Evolutionary conservation across 2,888 invertebrate species (phyloP), one percentile per base, ranked within the genome.

Genomic region (Ichneumon xanthorius): DNA sequence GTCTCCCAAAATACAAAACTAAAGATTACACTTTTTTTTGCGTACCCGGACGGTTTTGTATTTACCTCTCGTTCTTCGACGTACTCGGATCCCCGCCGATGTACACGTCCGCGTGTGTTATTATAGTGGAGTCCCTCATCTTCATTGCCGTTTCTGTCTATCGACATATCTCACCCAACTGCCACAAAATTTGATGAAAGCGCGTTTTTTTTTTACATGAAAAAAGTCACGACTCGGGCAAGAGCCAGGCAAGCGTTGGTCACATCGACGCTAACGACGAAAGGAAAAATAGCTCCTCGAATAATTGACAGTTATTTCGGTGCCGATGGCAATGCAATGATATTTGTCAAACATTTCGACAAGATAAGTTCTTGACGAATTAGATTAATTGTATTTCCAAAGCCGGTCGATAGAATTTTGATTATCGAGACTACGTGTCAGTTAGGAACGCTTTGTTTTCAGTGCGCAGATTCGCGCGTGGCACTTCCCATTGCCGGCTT

Each of bases 71-170:
- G 45, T 19, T 16, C 40, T 87, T 82, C 75, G 92, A 91, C 45
- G 91, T 90, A 77, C 90, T 89, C 45, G 92, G 89, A 14, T 88
- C 87, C 68, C 89, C 89, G 68, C 87, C 89, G 73, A 86, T 85
- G 86, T 92, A 92, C 77, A 92, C 92, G 88, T 92, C 92, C 55
- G 92, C 92, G 76, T 89, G 90, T 30, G 91, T 93, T 84, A 89
- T 89, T 61, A 92, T 90, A 61, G 89, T 92, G 37, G 91, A 90
- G 86, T 92, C 90, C 82, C 88, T 90, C 92, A 93, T 92, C 58
- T 85, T 88, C 67, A 61, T 73, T 40, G 63, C 26, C 50, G 65
- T 72, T 77, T 78, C 6, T 72, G 61, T 63, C 30, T 26, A 19
- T 48, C 40, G 68, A 67, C 65, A 81, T 75, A 19, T 65, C 65